Evolutionary conservation across 2,888 invertebrate species (phyloP), one percentile per base, ranked within the genome.

Genomic region (Hermodice carunculata): DNA sequence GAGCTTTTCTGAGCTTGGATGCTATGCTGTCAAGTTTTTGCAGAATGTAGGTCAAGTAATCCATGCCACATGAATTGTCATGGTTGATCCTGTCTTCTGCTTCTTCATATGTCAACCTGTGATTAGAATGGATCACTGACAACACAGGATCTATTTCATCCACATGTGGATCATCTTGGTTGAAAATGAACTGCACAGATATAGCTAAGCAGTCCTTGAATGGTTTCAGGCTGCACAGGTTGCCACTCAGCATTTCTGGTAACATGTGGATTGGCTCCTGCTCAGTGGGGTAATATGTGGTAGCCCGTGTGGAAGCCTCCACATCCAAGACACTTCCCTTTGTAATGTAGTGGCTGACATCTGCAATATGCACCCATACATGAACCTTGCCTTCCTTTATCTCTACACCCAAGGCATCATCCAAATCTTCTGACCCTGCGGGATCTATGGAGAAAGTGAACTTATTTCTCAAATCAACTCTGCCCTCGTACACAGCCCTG

Each of bases 101-200:
- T n/a, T n/a, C n/a, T n/a, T n/a, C n/a, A n/a, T n/a, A n/a, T n/a
- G n/a, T n/a, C n/a, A n/a, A n/a, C n/a, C n/a, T n/a, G n/a, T n/a
- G n/a, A n/a, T n/a, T n/a, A n/a, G n/a, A n/a, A n/a, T n/a, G n/a
- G n/a, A n/a, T n/a, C 48, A 46, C 19, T 19, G 48, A 14, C 48
- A 11, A 14, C 24, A 46, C 14, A 14, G 48, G 24, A 8, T n/a
- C 19, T 17, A 14, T 37, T 11, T 11, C 37, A 8, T 88, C 88
- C 2, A 94, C 78, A 57, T 96, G 91, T 76, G 94, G 49, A 11
- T 54, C 92, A 0, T 94, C 95, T 6, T 90, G 88, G 70, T 93
- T 93, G 79, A 68, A 17, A 8, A 17, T 52, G 22, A 49, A 57
- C 34, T 72, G n/a, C 11, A 72, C 65, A 46, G 67, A 64, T 24